Conservation (phyloP, 2,888 invertebrate genomes). For the Trachelus tabidus region DNA sequence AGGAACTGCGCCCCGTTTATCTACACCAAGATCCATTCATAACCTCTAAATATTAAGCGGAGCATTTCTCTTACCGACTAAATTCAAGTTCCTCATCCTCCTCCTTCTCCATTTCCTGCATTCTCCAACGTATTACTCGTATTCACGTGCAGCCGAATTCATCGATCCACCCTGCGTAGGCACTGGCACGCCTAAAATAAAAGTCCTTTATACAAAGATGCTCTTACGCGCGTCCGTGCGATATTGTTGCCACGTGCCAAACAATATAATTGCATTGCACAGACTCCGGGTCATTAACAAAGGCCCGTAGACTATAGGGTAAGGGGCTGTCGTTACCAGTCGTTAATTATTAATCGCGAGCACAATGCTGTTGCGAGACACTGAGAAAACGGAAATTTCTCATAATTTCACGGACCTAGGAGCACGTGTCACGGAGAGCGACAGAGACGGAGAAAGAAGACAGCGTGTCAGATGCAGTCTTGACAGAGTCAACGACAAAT, state of each 20-base stretch:
- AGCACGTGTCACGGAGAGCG: neutral
- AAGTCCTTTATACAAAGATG: neutral
- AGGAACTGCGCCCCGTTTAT: neutral
- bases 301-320: neutral
- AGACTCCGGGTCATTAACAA: neutral
- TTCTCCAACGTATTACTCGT: neutral
- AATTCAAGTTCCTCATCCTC: neutral
- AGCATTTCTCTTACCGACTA: neutral
- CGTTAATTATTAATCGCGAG: neutral
- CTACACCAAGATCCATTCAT: neutral
- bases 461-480: neutral
- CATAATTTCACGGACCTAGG: neutral
- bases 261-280: neutral
- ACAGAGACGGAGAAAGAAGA: neutral
- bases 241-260: neutral
- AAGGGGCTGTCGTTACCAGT: neutral
- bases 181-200: neutral
- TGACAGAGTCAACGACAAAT: neutral
- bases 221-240: neutral
- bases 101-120: neutral
- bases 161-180: neutral
- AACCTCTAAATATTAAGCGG: neutral
- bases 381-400: neutral
- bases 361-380: neutral
- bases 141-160: neutral